Base-by-base conservation (phyloP, 2,888 invertebrate species). In the Andrena dorsata region DNA sequence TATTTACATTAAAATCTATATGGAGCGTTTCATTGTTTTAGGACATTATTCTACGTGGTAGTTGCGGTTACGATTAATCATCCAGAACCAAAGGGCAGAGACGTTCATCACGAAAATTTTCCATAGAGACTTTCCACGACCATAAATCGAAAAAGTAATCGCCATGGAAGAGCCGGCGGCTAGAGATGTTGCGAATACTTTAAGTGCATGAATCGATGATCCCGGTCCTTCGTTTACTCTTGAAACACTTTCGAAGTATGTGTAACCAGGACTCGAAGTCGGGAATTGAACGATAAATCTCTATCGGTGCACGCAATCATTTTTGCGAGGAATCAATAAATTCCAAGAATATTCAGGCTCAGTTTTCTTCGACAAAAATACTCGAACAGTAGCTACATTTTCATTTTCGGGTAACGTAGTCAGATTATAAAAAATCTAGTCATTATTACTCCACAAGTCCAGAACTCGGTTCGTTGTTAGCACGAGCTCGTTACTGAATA, bases 121-220 rank as follows among this genome's bases (percentile, higher is more conserved):
- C 68, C 53, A 74, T 71, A 56, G 70, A 51, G 73, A 79, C 78
- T 79, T 86, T 85, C 85, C 80, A 80, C 80, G 83, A 32, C 64
- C 83, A 85, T 87, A 87, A 87, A 87, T 87, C 85, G 69, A 64
- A 65, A 49, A 80, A 69, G 80, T 86, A 84, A 86, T 86, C 80
- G 83, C 74, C 63, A 72, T 35, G 28, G 49, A 60, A 76, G 58
- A 10, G 35, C 35, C 35, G 8, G 49, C 10, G 53, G 35, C 60
- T 26, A 26, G 58, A 69, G 75, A 41, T 71, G 85, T 75, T 75
- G 71, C 78, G 63, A 87, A 87, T 85, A 80, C 73, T 78, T 85
- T 72, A 76, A 85, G 76, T 80, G 66, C 85, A 20, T 28, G 10
- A 20, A 60, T 61, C 76, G 60, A 60, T 53, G 66, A 49, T 72